A percentile compares a stretch with the other conserved stretches of the same genome.
phyloP scores from a whole-genome alignment of 2,797 vertebrate genomes.

The Hapalemur alaotrensis region DNA sequence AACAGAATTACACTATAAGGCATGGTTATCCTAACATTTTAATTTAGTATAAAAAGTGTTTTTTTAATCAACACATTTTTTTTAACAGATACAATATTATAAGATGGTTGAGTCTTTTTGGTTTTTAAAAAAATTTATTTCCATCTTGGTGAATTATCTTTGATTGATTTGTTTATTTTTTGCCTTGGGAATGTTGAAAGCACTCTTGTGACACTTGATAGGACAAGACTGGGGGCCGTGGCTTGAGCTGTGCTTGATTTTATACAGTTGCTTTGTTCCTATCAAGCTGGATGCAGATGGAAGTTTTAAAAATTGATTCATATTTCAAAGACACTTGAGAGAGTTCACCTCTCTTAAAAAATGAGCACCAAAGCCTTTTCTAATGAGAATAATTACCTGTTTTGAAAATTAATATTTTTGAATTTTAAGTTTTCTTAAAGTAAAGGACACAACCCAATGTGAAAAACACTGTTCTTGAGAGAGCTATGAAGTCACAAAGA shows the following conservation, averaged over 20 bases:
- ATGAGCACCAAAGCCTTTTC: background rate
- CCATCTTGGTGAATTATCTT: slow-evolving; percentile 5
- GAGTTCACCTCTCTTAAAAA: background rate
- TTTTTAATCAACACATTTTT: background rate
- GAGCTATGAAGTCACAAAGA: background rate
- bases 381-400: slow-evolving; percentile 44
- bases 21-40: background rate
- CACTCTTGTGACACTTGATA: background rate
- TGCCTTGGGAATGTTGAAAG: slow-evolving; percentile 31
- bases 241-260: background rate
- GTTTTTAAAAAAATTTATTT: background rate
- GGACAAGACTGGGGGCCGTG: background rate
- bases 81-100: background rate
- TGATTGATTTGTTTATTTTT: slow-evolving; percentile 11
- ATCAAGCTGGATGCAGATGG: background rate
- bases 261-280: background rate
- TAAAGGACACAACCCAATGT: background rate
- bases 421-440: slow-evolving; percentile 33
- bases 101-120: background rate
- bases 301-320: background rate
- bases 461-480: background rate
- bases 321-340: slow-evolving; percentile 19
- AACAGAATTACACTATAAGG: background rate
- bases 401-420: slow-evolving; percentile 42
- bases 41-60: background rate